Evolutionary conservation across 2,888 invertebrate species (phyloP).

Genomic region (Eupithecia dodoneata): DNA sequence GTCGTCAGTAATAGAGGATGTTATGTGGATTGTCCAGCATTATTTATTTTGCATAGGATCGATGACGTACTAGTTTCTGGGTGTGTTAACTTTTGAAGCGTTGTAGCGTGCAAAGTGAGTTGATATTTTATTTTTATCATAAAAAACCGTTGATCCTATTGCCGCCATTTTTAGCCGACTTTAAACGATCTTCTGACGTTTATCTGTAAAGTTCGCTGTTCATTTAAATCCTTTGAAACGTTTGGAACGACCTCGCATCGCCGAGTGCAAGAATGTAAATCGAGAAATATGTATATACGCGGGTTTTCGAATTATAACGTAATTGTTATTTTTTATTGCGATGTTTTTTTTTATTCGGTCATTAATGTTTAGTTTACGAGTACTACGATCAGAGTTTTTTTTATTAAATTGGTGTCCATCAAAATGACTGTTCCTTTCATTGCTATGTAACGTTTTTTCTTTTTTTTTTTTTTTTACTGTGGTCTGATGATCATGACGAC

Average conservation of each 20-base stretch:
- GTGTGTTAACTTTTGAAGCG: neutral
- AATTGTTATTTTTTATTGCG: neutral
- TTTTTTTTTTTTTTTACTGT: no score
- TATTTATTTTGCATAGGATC: no score
- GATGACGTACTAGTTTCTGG: neutral
- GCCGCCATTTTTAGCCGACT: neutral
- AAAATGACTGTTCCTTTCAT: no score
- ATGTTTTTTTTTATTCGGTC: neutral
- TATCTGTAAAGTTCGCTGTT: slow-evolving; percentile 1
- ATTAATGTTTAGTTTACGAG: neutral
- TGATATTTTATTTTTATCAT: neutral
- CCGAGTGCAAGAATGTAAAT: slow-evolving; percentile 10
- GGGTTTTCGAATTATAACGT: neutral
- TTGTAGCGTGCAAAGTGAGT: neutral
- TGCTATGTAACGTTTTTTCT: no score
- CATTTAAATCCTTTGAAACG: slow-evolving; percentile 3
- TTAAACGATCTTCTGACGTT: neutral
- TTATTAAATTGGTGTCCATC: neutral
- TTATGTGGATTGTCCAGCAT: no score
- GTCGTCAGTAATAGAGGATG: no score
- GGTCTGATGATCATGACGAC: no score
- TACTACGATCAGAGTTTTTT: neutral
- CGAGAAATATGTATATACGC: neutral
- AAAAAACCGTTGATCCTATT: neutral
- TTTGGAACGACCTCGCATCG: slow-evolving; percentile 1